These are phyloP conservation scores for Drosophila anomalipes DNA, from an alignment of 2,888 invertebrate genomes.

Conservation along the genomic window DNA sequence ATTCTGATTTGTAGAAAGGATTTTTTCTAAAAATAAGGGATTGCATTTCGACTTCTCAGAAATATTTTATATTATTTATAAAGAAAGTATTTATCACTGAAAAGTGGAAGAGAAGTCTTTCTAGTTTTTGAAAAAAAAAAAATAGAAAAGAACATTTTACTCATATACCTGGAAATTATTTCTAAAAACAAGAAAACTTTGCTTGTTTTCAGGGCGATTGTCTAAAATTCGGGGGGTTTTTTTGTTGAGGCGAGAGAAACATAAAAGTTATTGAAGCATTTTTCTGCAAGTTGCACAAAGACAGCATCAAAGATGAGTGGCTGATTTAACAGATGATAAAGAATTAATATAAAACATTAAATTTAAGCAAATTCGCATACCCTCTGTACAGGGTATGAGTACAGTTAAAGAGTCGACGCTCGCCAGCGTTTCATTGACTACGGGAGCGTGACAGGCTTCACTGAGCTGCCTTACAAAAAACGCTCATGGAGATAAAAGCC, in stretches of 20 bases:
- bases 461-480: slow-evolving; percentile 33
- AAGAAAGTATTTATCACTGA: not conserved
- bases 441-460: slow-evolving; percentile 66
- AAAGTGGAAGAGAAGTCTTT: not conserved
- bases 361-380: not conserved
- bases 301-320: too few relatives aligned
- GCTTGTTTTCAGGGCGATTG: not conserved
- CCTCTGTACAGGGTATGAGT: not conserved
- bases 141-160: not conserved
- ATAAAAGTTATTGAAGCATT: too few relatives aligned
- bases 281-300: too few relatives aligned
- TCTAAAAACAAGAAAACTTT: not conserved
- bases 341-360: not conserved
- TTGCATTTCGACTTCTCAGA: not conserved
- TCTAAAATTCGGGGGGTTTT: not conserved
- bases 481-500: slow-evolving; percentile 4
- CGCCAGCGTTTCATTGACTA: slow-evolving; percentile 4
- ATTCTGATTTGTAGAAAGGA: not conserved
- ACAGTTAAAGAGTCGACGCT: not conserved
- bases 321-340: not conserved
- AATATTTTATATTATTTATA: not conserved
- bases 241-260: not conserved
- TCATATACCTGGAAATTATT: not conserved
- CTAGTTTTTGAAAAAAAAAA: not conserved
- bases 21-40: not conserved